These are phyloP conservation scores for Microtus richardsoni DNA, from an alignment of 2,113 vertebrate species.

Conservation along the genomic window DNA sequence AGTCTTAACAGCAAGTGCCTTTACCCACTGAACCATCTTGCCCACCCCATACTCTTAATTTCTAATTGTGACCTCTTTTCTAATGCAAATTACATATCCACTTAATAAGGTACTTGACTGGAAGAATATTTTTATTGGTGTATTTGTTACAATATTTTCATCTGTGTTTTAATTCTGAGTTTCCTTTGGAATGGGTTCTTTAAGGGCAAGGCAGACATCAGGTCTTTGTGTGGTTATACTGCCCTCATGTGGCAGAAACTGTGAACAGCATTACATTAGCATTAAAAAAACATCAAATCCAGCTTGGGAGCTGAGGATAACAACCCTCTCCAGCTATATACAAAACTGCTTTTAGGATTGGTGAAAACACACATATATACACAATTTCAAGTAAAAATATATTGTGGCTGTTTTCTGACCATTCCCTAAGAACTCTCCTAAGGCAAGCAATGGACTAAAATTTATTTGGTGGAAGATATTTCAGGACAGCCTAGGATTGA, in stretches of 20 bases:
- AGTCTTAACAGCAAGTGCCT: not conserved
- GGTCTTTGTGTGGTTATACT: slow-evolving; percentile 47
- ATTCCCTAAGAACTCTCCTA: not conserved
- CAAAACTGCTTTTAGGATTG: not conserved
- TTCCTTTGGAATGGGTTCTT: not conserved
- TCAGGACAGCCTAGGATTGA: not conserved
- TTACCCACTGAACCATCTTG: not conserved
- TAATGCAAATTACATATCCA: slow-evolving; percentile 9
- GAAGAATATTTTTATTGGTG: not conserved
- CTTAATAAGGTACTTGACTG: slow-evolving; percentile 26
- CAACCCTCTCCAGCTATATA: not conserved
- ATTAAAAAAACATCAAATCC: not conserved
- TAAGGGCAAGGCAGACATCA: not conserved
- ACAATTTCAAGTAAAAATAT: not conserved
- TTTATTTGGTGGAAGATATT: not conserved
- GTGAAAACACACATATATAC: not conserved
- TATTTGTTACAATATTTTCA: not conserved
- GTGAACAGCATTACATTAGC: slow-evolving; percentile 15
- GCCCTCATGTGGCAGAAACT: slow-evolving; percentile 39
- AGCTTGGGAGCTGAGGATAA: not conserved
- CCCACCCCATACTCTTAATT: not conserved
- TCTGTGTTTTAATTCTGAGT: slow-evolving; percentile 24
- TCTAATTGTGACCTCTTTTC: slow-evolving; percentile 31
- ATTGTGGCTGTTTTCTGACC: not conserved
- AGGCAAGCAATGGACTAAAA: not conserved